Evolutionary conservation across 2,797 vertebrate species (phyloP).

Genomic region (Notamacropus eugenii): DNA sequence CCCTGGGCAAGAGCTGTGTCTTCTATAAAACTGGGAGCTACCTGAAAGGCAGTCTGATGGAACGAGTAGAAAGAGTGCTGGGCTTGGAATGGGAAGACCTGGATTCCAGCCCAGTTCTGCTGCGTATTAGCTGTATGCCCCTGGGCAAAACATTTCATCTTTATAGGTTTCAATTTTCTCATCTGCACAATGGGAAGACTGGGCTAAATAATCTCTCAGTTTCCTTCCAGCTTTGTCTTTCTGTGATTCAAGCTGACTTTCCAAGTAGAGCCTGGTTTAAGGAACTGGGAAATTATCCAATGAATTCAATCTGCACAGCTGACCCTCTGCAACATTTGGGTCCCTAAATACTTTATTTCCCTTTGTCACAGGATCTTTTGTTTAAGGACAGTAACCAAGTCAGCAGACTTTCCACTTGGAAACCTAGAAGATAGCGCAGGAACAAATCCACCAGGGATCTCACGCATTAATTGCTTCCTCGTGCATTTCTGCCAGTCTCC

Average conservation of each 20-base stretch:
- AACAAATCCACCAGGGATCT: background rate
- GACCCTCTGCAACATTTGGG: background rate
- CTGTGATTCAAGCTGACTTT: slow-evolving; percentile 17
- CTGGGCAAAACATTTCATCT: background rate
- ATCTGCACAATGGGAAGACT: background rate
- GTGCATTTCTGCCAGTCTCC: background rate
- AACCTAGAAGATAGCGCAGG: background rate
- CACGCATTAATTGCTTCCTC: background rate
- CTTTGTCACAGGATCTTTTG: slow-evolving; percentile 1
- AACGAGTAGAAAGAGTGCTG: background rate
- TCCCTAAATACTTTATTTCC: background rate
- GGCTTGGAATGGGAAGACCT: background rate
- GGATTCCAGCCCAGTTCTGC: background rate
- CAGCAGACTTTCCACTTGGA: slow-evolving; percentile 5
- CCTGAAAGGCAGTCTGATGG: background rate
- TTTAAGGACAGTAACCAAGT: slow-evolving; percentile 14
- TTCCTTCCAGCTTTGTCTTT: background rate
- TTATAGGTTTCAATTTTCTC: background rate
- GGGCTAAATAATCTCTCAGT: background rate
- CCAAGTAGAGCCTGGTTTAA: background rate
- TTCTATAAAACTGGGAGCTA: background rate
- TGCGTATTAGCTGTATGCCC: background rate
- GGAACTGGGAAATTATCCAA: background rate
- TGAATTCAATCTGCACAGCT: background rate
- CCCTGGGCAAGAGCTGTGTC: background rate